A percentile compares a stretch with the other conserved stretches of the same genome.
phyloP scores from a whole-genome alignment of 2,797 vertebrate species.

The Morus bassanus region DNA sequence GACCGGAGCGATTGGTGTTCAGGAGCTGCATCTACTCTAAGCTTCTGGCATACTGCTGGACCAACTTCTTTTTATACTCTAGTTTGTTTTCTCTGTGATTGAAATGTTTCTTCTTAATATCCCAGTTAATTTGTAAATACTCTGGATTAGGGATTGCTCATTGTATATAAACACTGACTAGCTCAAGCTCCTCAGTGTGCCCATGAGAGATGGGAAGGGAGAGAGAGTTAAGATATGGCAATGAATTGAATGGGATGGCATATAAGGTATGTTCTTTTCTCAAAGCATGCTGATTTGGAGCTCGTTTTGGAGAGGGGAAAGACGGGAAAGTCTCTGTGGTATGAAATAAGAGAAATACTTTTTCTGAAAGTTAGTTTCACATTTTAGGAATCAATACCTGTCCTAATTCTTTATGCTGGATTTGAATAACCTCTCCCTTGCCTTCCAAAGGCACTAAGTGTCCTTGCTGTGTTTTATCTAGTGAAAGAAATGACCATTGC shows the following conservation, averaged over 20 bases:
- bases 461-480: background rate
- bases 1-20: background rate
- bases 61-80: background rate
- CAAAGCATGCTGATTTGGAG: background rate
- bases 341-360: background rate
- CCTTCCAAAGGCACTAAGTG: background rate
- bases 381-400: background rate
- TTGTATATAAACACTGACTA: fast-evolving
- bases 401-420: background rate
- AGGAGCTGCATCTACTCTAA: background rate
- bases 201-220: background rate
- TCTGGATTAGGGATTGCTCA: background rate
- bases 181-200: background rate
- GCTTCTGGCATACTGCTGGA: fast-evolving
- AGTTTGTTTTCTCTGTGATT: background rate
- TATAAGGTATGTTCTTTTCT: background rate
- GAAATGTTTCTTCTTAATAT: background rate
- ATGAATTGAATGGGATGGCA: background rate
- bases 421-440: background rate
- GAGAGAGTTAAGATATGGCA: background rate
- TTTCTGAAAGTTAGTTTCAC: background rate
- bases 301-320: background rate
- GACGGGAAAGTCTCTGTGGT: background rate
- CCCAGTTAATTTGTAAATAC: background rate
- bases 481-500: background rate